Evolutionary conservation across 2,888 invertebrate genomes (phyloP), one percentile per base, ranked within the genome.

Genomic region (Heliconius aoede): DNA sequence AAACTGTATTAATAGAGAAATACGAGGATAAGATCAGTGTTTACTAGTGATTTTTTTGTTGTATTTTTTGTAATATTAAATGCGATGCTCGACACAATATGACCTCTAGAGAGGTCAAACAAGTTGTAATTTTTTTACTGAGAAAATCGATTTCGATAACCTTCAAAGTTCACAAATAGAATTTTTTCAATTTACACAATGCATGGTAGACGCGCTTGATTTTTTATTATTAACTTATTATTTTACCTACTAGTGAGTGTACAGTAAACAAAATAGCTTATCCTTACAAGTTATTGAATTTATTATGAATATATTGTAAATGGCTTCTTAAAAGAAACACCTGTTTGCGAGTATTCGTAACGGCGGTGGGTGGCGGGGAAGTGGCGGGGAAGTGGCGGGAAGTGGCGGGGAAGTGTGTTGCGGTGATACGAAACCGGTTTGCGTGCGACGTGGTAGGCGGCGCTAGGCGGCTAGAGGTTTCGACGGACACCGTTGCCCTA

Each of bases 381-480:
- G 36, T 36, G 21, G 62, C 26, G 24, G 76, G 78, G 78, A 46
- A 72, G 82, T 84, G 83, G n/a, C n/a, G n/a, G n/a, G n/a, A n/a
- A n/a, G 36, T 36, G 21, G 62, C 26, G 24, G 76, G 78, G 78
- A 46, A 72, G 82, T 84, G 83, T 81, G 81, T 86, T 78, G 80
- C 79, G 80, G 79, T 87, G 88, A 89, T 88, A 88, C 82, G 82
- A 85, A 91, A 93, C 93, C 91, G 92, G 93, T 93, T 89, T 81
- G 79, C 67, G 80, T 77, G 79, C 64, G 79, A 78, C 60, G 26
- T 26, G 58, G 60, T 58, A 36, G 36, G 36, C 36, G 36, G 36
- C 36, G 58, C 71, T 58, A 36, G 36, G 36, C 36, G 36, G 36
- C 36, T 36, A 36, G 73, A 78, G 80, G 77, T 78, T 80, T 78